Evolutionary conservation across 2,888 invertebrate genomes (phyloP).

Genomic region (Falcaria lacertinaria): DNA sequence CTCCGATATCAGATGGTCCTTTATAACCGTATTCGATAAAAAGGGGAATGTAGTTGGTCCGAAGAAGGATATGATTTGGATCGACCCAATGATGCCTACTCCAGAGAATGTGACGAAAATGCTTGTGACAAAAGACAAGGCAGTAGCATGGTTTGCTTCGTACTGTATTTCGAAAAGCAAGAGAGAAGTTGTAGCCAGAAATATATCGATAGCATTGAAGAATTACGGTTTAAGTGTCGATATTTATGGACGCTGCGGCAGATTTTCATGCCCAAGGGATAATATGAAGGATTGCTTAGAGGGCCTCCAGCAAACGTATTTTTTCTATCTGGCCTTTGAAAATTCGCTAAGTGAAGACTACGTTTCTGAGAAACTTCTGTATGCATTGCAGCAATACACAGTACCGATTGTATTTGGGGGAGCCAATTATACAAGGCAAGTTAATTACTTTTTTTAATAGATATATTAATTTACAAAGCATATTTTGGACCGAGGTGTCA

Average conservation of each 20-base stretch:
- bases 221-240: constrained; percentile 45
- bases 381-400: constrained; percentile 76
- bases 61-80: constrained; percentile 49
- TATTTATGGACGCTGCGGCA: constrained; percentile 57
- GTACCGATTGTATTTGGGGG: constrained; percentile 85
- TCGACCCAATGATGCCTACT: constrained; percentile 33
- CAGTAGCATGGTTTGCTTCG: constrained; percentile 61
- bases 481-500: too few relatives aligned
- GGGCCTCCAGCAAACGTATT: constrained; percentile 44
- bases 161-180: constrained; percentile 40
- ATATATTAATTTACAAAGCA: too few relatives aligned
- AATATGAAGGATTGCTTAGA: constrained; percentile 43
- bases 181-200: constrained; percentile 26
- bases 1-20: constrained; percentile 50
- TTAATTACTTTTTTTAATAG: not conserved
- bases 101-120: constrained; percentile 29
- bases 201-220: constrained; percentile 30
- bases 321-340: constrained; percentile 65
- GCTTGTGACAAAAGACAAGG: constrained; percentile 43
- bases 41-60: constrained; percentile 50
- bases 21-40: constrained; percentile 40
- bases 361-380: constrained; percentile 56
- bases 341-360: constrained; percentile 55
- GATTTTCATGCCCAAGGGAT: constrained; percentile 39
- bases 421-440: constrained; percentile 79